These are phyloP conservation scores for Montipora sp. DNA, from an alignment of 64 coral and sea anemone species.

Conservation along the genomic window DNA sequence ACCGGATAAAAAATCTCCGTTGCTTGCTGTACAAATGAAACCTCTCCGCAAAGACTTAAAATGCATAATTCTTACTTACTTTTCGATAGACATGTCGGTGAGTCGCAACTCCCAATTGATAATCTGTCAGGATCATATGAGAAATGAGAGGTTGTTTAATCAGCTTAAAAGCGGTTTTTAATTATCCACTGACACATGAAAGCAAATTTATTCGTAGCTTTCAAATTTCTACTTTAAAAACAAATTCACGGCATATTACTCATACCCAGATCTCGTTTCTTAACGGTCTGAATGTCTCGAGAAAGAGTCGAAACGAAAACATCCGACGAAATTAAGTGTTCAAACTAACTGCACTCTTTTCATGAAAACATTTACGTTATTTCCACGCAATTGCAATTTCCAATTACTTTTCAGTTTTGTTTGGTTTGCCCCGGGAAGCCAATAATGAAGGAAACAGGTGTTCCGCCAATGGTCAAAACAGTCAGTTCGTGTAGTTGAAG, in stretches of 20 bases:
- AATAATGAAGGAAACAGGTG: not conserved
- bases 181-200: not conserved
- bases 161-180: not conserved
- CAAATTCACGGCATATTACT: not conserved
- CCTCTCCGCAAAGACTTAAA: too few relatives aligned
- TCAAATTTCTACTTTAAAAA: not conserved
- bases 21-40: too few relatives aligned
- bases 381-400: too few relatives aligned
- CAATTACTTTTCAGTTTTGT: not conserved
- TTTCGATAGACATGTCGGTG: too few relatives aligned
- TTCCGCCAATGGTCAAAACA: not conserved
- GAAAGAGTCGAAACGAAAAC: not conserved
- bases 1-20: too few relatives aligned
- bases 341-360: not conserved
- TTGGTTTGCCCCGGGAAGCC: not conserved
- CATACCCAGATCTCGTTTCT: not conserved
- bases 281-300: not conserved
- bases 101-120: not conserved
- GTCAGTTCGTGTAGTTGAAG: not conserved
- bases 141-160: slow-evolving; percentile 15
- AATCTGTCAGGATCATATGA: not conserved
- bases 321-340: not conserved
- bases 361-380: too few relatives aligned
- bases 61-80: too few relatives aligned
- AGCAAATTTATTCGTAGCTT: not conserved